phyloP scores from a whole-genome alignment of 1,140 invertebrate species.

The Pogonomyrmex californicus region DNA sequence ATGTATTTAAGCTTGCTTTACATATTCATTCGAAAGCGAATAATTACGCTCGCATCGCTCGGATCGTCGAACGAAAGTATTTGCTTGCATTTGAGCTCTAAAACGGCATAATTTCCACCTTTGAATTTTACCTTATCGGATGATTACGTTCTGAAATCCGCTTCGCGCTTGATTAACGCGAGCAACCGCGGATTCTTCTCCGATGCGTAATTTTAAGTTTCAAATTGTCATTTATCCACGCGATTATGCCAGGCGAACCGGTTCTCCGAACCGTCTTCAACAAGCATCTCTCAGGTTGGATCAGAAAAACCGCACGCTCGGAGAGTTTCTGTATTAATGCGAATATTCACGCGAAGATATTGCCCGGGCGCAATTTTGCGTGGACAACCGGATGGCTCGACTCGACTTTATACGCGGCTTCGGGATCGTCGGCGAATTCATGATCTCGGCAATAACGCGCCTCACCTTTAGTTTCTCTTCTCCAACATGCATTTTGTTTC shows the following conservation, averaged over 20 bases:
- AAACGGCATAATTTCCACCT: not conserved
- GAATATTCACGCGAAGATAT: constrained; percentile 44
- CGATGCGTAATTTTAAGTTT: constrained; percentile 5
- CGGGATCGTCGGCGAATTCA: not conserved
- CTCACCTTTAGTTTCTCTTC: not conserved
- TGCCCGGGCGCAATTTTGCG: not conserved
- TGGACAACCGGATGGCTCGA: not conserved
- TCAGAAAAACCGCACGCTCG: constrained; percentile 11
- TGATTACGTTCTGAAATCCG: constrained; percentile 54
- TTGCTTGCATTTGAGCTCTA: not conserved
- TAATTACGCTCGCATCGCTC: constrained; percentile 29
- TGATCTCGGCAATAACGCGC: constrained; percentile 6
- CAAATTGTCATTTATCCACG: constrained; percentile 44
- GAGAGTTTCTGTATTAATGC: constrained; percentile 20
- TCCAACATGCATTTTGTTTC: not conserved
- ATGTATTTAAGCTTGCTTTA: constrained; percentile 4
- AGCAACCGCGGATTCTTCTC: constrained; percentile 4
- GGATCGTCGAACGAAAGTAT: constrained; percentile 38
- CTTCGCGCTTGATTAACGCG: constrained; percentile 51
- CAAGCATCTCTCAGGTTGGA: not conserved
- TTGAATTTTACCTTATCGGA: constrained; percentile 30
- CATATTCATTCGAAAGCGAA: constrained; percentile 20
- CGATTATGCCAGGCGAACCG: constrained; percentile 25
- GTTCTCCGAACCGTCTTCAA: not conserved
- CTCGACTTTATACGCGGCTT: not conserved